phyloP scores from a whole-genome alignment of 64 coral and sea anemone genomes.

The Pocillopora damicornis region DNA sequence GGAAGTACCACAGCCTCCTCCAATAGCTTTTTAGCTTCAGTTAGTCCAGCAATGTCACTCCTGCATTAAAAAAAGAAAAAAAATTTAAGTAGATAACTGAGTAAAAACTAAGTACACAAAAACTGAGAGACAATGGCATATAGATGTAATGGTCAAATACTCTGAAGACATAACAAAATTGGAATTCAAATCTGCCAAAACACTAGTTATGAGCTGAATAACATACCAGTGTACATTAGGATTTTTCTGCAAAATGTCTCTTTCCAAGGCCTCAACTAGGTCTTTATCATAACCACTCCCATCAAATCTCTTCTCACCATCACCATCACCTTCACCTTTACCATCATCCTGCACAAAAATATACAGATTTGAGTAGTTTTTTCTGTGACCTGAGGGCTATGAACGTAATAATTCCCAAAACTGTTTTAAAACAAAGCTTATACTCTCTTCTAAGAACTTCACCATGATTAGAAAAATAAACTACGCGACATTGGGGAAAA shows the following conservation, averaged over 20 bases:
- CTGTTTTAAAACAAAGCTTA: too few species aligned
- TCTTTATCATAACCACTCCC: conserved; percentile 94
- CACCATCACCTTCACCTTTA: conserved; percentile 39
- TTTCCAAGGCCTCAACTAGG: conserved; percentile 90
- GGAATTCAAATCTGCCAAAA: background rate
- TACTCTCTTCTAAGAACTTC: too few species aligned
- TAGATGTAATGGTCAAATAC: too few species aligned
- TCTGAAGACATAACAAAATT: too few species aligned
- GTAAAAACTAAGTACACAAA: too few species aligned
- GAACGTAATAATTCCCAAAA: too few species aligned
- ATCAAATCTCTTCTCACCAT: conserved; percentile 96
- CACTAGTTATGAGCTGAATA: background rate
- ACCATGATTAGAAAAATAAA: too few species aligned
- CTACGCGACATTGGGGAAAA: too few species aligned
- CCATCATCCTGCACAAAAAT: conserved; percentile 46
- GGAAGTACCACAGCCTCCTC: conserved; percentile 96
- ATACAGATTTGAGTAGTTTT: background rate
- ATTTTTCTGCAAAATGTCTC: conserved; percentile 97
- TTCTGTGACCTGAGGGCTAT: too few species aligned
- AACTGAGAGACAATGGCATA: too few species aligned
- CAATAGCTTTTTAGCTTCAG: conserved; percentile 88
- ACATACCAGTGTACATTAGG: conserved; percentile 99
- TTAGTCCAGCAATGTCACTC: conserved; percentile 89
- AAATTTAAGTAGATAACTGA: background rate
- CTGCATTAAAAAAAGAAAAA: conserved; percentile 11